Percentiles rank a stretch among this genome's conserved stretches.
These are phyloP conservation scores for Phylloscopus trochiloides DNA, from an alignment of 2,113 vertebrate genomes.

Conservation along the genomic window DNA sequence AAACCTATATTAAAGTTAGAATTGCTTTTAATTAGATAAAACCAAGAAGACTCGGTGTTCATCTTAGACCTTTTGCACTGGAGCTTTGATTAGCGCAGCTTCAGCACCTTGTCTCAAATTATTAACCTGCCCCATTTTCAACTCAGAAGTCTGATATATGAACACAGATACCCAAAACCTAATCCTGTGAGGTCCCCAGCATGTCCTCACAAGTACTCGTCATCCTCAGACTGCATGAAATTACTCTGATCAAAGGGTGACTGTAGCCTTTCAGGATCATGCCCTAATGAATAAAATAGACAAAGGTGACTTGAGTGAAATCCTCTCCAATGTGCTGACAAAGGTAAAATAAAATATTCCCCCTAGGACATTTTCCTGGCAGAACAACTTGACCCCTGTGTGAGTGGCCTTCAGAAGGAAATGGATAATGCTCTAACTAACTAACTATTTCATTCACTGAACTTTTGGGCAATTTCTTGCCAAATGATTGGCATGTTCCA, in stretches of 20 bases:
- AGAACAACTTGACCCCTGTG: slow-evolving; percentile 23
- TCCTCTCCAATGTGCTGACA: slow-evolving; percentile 6
- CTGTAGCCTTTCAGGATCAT: background rate
- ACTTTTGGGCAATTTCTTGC: background rate
- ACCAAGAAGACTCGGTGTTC: background rate
- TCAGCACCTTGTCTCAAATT: background rate
- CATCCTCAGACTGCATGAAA: background rate
- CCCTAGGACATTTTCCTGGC: slow-evolving; percentile 33
- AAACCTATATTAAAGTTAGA: slow-evolving; percentile 9
- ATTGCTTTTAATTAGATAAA: slow-evolving; percentile 25
- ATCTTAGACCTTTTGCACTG: background rate
- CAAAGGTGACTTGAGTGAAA: slow-evolving; percentile 29
- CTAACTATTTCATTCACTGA: background rate
- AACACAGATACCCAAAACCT: background rate
- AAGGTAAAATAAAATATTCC: slow-evolving; percentile 38
- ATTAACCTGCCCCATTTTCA: background rate
- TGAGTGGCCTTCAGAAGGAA: background rate
- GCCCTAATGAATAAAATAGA: slow-evolving; percentile 50
- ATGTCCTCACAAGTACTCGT: background rate
- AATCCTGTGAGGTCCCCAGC: background rate
- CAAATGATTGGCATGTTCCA: background rate
- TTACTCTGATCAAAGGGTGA: background rate
- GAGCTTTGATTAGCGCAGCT: background rate
- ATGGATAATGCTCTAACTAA: background rate
- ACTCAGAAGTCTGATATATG: background rate